Percentiles rank a stretch among this genome's conserved stretches.
phyloP scores from a whole-genome alignment of 2,888 invertebrate species.

The Nasonia oneida region DNA sequence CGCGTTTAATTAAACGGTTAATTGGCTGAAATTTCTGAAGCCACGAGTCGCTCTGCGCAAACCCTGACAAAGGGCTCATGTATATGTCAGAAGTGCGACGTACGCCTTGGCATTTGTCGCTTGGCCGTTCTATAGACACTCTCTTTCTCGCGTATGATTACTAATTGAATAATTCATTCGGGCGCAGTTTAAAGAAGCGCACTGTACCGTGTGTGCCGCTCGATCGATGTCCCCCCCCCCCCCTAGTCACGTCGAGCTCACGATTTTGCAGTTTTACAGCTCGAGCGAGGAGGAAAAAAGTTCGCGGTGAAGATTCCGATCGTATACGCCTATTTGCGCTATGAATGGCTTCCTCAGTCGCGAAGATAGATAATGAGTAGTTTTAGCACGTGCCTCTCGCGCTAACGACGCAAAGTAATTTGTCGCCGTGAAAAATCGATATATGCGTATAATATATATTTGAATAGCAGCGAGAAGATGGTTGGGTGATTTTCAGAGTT shows the following conservation, averaged over 20 bases:
- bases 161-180: conserved; percentile 59
- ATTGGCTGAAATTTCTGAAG: conserved; percentile 34
- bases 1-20: conserved; percentile 22
- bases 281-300: not conserved
- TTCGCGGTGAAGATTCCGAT: not conserved
- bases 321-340: too few relatives aligned
- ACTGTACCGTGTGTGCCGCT: not conserved
- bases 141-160: too few relatives aligned
- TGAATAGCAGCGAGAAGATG: too few relatives aligned
- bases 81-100: not conserved
- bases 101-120: conserved; percentile 31
- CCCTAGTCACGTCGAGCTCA: not conserved
- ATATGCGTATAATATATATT: too few relatives aligned
- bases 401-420: not conserved
- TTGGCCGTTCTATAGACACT: not conserved
- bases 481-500: not conserved
- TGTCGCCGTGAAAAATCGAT: not conserved
- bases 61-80: not conserved
- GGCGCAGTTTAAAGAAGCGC: conserved; percentile 23
- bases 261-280: not conserved
- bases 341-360: not conserved
- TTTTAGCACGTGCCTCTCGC: not conserved
- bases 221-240: too few relatives aligned
- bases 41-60: not conserved
- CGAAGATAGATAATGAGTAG: not conserved